A percentile compares a stretch with the other conserved stretches of the same genome.
Evolutionary conservation across 2,888 invertebrate species (phyloP).

Genomic region (Metacarcinus magister): DNA sequence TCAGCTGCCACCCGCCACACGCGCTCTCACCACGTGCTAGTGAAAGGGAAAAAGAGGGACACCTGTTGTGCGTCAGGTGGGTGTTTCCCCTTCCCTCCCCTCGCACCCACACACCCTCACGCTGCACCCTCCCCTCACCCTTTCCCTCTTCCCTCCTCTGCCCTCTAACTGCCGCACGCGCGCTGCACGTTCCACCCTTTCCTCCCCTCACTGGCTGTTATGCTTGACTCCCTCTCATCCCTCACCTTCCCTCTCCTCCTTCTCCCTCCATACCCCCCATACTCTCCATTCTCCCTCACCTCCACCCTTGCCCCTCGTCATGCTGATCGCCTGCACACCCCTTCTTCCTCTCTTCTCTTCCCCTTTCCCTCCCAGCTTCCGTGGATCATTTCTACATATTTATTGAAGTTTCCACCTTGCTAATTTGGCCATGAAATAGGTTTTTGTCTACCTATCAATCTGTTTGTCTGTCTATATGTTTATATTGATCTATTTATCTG

Average conservation of each 20-base stretch:
- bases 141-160: background rate
- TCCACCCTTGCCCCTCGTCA: background rate
- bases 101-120: background rate
- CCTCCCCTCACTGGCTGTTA: background rate
- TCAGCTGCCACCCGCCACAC: background rate
- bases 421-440: background rate
- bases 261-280: background rate
- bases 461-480: background rate
- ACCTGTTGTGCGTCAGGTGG: slow-evolving; percentile 29
- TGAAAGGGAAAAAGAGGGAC: slow-evolving; percentile 4
- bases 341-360: background rate
- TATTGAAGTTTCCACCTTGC: slow-evolving; percentile 26
- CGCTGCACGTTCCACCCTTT: slow-evolving; percentile 31
- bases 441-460: background rate
- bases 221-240: background rate
- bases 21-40: slow-evolving; percentile 8
- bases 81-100: slow-evolving; percentile 21
- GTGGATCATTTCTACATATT: slow-evolving; percentile 19
- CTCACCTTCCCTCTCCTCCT: background rate
- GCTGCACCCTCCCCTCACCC: background rate
- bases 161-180: background rate
- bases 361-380: background rate
- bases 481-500: background rate
- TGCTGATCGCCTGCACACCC: background rate
- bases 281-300: too few relatives aligned